These are phyloP conservation scores for Myotis davidii DNA, from an alignment of 2,113 vertebrate species.

Conservation along the genomic window DNA sequence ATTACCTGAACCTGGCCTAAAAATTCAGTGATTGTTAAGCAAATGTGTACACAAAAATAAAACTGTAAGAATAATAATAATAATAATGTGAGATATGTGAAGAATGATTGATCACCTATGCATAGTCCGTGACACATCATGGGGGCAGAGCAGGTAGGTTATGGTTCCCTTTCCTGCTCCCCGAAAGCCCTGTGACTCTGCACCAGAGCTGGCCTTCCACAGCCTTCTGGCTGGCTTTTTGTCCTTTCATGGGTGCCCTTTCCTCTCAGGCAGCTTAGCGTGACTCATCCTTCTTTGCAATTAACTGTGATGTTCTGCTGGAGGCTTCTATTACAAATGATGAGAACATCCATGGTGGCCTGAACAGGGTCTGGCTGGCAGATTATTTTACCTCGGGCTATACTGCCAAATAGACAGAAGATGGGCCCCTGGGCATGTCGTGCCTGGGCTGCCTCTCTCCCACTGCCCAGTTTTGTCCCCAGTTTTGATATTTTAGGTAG, in stretches of 20 bases:
- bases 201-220: not conserved
- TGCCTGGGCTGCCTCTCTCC: not conserved
- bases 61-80: too few relatives aligned
- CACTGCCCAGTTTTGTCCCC: not conserved
- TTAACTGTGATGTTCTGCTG: conserved; percentile 61
- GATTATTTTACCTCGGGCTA: not conserved
- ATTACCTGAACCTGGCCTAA: too few relatives aligned
- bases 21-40: too few relatives aligned
- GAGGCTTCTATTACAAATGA: conserved; percentile 48
- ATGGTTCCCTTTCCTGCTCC: not conserved
- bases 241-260: not conserved
- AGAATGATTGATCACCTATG: not conserved
- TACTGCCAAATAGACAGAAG: not conserved
- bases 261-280: conserved; percentile 10
- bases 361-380: conserved; percentile 8
- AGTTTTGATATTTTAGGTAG: too few relatives aligned
- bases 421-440: not conserved
- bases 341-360: not conserved
- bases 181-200: not conserved
- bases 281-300: conserved; percentile 71
- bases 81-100: not conserved
- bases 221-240: conserved; percentile 25
- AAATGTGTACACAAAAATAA: too few relatives aligned
- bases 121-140: not conserved
- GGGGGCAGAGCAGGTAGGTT: not conserved